A percentile compares a stretch with the other conserved stretches of the same genome.
These are phyloP conservation scores for Ictalurus punctatus DNA, from an alignment of 2,113 vertebrate species.

Conservation along the genomic window DNA sequence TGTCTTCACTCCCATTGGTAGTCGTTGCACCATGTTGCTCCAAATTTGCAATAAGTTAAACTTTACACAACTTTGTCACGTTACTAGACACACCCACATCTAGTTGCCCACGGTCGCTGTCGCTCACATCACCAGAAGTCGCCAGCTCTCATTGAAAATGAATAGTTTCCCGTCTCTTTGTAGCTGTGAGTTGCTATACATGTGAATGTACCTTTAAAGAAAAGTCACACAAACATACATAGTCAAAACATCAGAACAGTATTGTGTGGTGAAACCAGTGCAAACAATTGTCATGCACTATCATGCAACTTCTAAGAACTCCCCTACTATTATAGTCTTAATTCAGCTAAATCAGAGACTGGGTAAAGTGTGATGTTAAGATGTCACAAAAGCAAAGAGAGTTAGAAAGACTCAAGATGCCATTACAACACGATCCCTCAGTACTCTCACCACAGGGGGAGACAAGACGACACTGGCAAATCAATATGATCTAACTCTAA, in stretches of 20 bases:
- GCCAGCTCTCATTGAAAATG: no score
- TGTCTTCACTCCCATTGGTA: no score
- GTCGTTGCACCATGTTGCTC: no score
- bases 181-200: no score
- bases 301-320: not conserved
- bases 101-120: no score
- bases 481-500: not conserved
- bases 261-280: not conserved
- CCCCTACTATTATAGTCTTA: not conserved
- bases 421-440: not conserved
- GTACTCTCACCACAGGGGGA: slow-evolving; percentile 2
- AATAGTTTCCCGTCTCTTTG: no score
- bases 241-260: not conserved
- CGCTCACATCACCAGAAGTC: no score
- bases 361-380: not conserved
- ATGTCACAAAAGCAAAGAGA: not conserved
- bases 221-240: not conserved
- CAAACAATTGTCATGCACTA: not conserved
- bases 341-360: no score
- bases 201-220: not conserved
- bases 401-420: not conserved
- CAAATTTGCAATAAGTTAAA: no score
- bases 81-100: no score
- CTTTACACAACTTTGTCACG: no score
- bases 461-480: not conserved